Conservation (phyloP, 2,888 invertebrate species). For the Carabus problematicus region DNA sequence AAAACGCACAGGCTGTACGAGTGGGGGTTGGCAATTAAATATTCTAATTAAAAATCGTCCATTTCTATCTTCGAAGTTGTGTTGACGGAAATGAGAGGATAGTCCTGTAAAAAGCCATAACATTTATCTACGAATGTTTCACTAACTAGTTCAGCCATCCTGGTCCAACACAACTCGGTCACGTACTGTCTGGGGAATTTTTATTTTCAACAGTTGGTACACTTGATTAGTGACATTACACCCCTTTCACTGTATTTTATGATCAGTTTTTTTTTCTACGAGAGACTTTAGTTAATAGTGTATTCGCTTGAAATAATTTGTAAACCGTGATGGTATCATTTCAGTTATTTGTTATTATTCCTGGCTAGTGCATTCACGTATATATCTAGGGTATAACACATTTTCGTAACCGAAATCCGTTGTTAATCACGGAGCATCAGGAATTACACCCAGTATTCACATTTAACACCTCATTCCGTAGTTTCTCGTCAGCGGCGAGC, state of each 20-base stretch:
- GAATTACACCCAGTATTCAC: too few species aligned
- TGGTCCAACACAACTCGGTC: background rate
- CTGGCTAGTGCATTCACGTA: too few species aligned
- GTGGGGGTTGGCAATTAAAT: conserved; percentile 54
- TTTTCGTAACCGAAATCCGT: too few species aligned
- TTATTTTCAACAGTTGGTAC: background rate
- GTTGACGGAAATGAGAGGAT: background rate
- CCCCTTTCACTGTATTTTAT: background rate
- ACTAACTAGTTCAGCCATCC: background rate
- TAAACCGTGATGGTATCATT: too few species aligned
- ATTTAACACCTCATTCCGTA: too few species aligned
- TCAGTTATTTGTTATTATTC: too few species aligned
- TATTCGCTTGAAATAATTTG: too few species aligned
- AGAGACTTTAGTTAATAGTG: too few species aligned
- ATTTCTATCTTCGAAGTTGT: conserved; percentile 24
- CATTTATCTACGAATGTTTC: background rate
- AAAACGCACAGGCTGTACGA: background rate
- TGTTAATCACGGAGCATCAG: too few species aligned
- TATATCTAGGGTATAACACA: too few species aligned
- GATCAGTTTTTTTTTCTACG: background rate
- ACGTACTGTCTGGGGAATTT: conserved; percentile 18
- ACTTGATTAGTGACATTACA: conserved; percentile 10
- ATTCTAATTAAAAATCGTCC: conserved; percentile 53
- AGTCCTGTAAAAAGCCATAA: too few species aligned
- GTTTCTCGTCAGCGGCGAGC: too few species aligned